Conservation (phyloP, 2,113 vertebrate genomes). For the Mastomys natalensis region DNA sequence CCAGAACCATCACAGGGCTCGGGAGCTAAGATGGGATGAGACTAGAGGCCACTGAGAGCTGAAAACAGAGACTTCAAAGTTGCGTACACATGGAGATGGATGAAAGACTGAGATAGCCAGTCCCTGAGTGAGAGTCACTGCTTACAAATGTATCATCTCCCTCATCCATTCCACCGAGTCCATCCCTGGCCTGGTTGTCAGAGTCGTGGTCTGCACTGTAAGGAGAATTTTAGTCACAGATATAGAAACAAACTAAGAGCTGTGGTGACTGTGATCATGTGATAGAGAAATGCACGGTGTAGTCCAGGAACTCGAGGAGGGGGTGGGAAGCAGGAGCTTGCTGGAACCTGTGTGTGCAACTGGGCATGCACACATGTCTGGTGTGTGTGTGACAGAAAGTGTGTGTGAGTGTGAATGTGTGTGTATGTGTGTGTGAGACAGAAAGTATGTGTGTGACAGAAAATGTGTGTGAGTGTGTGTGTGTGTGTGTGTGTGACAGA, state of each 20-base stretch:
- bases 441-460: no score
- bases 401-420: no score
- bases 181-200: background rate
- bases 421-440: no score
- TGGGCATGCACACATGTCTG: background rate
- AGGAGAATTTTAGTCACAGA: background rate
- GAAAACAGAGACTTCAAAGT: background rate
- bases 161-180: accelerated
- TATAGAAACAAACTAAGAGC: accelerated
- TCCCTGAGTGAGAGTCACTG: background rate
- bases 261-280: accelerated
- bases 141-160: accelerated
- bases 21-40: background rate
- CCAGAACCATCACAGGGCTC: accelerated
- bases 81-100: accelerated
- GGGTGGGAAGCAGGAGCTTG: background rate
- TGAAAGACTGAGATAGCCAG: accelerated
- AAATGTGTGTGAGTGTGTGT: no score
- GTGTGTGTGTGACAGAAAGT: background rate
- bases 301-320: background rate
- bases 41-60: accelerated
- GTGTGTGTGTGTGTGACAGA: background rate
- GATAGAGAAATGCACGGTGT: accelerated
- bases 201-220: background rate
- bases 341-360: background rate